Base-by-base conservation (phyloP, 30 jellyfish, hydroid and myxozoan species). In the Clytia hemisphaerica region DNA sequence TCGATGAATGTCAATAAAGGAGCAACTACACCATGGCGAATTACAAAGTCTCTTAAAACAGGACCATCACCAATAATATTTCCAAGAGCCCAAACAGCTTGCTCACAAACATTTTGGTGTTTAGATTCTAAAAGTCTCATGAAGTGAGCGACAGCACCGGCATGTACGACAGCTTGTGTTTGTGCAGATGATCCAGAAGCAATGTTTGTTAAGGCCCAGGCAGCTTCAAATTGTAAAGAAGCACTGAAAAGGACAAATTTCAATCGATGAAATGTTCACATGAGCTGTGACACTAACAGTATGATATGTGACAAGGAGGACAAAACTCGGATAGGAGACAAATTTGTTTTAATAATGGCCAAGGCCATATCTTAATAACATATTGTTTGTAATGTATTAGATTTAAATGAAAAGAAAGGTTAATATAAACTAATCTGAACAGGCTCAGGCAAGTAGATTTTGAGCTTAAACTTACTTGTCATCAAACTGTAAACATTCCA, bases 71-170 rank as follows among this genome's bases (percentile, higher is more conserved):
- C 96, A 72, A 86, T 86, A 45, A 86, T 86, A 66, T 86, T 86
- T 18, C 96, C 96, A 67, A 86, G 66, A 15, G 96, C 96, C 96
- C 96, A 86, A 25, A 86, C 96, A 38, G 96, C 96, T 54, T 86
- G 96, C 48, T 86, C 96, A 49, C 96, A 86, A 49, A 86, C 96
- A 78, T 86, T 86, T 34, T 88, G 78, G 51, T 86, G 96, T 30
- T 38, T 83, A 6, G 96, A 86, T 37, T 53, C 80, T 37, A 86
- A 69, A 25, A 86, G 79, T 27, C 89, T 80, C 96, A 86, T 78
- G 54, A 86, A 86, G 42, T 72, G 89, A 14, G 93, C 88, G 19
- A 86, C 96, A 42, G 96, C 96, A 78, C 96, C 96, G 49, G 98
- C 94, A 9, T 76, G 91, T 10, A 91, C 99, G 55, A 91, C 95